phyloP scores from a whole-genome alignment of 2,888 invertebrate genomes.

The Synergus japonicus region DNA sequence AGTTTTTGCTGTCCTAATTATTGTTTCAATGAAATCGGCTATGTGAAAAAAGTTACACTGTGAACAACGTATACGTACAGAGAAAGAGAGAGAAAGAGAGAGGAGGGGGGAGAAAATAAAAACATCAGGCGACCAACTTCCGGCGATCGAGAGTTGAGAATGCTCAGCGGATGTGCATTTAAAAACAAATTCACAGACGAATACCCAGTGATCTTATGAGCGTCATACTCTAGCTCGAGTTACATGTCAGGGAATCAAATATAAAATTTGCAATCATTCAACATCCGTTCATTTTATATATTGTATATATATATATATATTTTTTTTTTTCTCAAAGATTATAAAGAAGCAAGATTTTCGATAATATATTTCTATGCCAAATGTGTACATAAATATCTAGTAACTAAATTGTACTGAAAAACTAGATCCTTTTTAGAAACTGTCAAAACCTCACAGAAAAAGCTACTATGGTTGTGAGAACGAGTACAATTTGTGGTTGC shows the following conservation, averaged over 20 bases:
- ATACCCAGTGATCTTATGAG: slow-evolving; percentile 1
- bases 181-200: not conserved
- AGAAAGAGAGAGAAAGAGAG: not conserved
- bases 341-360: not conserved
- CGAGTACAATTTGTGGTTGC: too few species aligned
- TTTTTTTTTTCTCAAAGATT: not conserved
- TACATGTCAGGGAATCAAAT: not conserved
- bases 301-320: not conserved
- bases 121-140: not conserved
- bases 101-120: too few species aligned
- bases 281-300: slow-evolving; percentile 1
- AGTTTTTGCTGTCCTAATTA: not conserved
- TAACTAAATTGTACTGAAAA: too few species aligned
- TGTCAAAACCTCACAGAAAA: too few species aligned
- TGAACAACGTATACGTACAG: not conserved
- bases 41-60: not conserved
- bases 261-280: not conserved
- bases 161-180: slow-evolving; percentile 2
- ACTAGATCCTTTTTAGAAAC: too few species aligned
- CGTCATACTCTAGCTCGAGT: slow-evolving; percentile 1
- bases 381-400: too few species aligned
- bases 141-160: slow-evolving; percentile 1
- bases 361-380: too few species aligned
- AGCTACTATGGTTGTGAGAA: too few species aligned
- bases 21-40: not conserved